phyloP scores from a whole-genome alignment of 92 coral and sea anemone species.

The Desmophyllum pertusum region DNA sequence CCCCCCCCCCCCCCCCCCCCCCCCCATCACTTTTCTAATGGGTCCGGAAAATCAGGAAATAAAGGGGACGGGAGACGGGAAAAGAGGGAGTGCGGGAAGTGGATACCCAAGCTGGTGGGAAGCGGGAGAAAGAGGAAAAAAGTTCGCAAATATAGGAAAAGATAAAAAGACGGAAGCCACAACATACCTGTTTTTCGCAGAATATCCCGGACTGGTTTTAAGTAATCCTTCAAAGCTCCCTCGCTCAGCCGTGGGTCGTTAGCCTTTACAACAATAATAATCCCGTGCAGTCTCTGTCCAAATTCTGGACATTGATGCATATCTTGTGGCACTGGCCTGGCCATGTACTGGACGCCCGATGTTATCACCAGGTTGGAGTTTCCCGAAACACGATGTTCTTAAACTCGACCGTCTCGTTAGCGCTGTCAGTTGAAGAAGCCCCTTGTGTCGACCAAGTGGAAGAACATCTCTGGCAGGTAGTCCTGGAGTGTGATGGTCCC shows the following conservation, averaged over 20 bases:
- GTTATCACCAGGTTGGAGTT: slow-evolving; percentile 51
- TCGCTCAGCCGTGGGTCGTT: slow-evolving; percentile 56
- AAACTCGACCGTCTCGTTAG: slow-evolving; percentile 53
- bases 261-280: slow-evolving; percentile 63
- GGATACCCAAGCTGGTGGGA: too few relatives aligned
- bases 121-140: too few relatives aligned
- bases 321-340: not conserved
- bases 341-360: slow-evolving; percentile 15
- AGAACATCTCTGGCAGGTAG: slow-evolving; percentile 60
- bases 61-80: too few relatives aligned
- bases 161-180: not conserved
- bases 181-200: slow-evolving; percentile 43
- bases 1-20: too few relatives aligned
- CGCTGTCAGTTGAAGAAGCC: slow-evolving; percentile 60
- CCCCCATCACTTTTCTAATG: too few relatives aligned
- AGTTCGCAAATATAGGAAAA: too few relatives aligned
- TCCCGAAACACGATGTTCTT: slow-evolving; percentile 53
- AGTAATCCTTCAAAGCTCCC: slow-evolving; percentile 42
- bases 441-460: slow-evolving; percentile 66
- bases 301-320: slow-evolving; percentile 4
- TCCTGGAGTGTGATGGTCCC: slow-evolving; percentile 64
- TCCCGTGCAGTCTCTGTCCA: slow-evolving; percentile 58
- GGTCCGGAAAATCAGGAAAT: too few relatives aligned
- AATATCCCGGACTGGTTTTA: slow-evolving; percentile 42
- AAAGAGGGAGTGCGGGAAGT: too few relatives aligned